These are phyloP conservation scores for Telmatherina bonti DNA, from an alignment of 2,797 vertebrate genomes.

Conservation along the genomic window DNA sequence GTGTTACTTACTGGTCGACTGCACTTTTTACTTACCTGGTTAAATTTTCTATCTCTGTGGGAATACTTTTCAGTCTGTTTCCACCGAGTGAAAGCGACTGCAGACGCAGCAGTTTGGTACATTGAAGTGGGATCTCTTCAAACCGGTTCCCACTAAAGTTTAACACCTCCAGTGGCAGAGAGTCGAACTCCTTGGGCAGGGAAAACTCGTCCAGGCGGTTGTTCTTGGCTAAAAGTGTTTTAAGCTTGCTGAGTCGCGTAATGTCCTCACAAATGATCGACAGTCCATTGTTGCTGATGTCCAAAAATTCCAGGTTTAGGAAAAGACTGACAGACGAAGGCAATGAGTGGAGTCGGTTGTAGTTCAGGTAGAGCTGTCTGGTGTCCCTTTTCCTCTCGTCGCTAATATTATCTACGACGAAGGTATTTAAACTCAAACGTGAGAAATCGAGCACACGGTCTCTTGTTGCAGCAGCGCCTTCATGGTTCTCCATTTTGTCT, in stretches of 20 bases:
- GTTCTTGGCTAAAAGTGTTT: slow-evolving; percentile 93
- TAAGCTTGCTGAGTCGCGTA: slow-evolving; percentile 83
- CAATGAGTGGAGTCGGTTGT: slow-evolving; percentile 85
- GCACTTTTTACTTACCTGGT: slow-evolving; percentile 81
- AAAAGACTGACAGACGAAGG: slow-evolving; percentile 84
- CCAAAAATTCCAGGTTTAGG: slow-evolving; percentile 89
- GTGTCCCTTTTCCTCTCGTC: slow-evolving; percentile 82
- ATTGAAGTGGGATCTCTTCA: slow-evolving; percentile 88
- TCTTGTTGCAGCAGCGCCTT: slow-evolving; percentile 60
- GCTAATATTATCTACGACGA: slow-evolving; percentile 74
- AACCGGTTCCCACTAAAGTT: slow-evolving; percentile 97
- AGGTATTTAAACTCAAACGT: slow-evolving; percentile 77
- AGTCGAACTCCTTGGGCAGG: slow-evolving; percentile 91
- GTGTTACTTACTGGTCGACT: neutral
- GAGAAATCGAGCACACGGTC: slow-evolving; percentile 85
- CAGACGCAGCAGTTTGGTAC: slow-evolving; percentile 86
- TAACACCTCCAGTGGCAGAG: slow-evolving; percentile 89
- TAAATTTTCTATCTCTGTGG: slow-evolving; percentile 91
- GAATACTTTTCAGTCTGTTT: slow-evolving; percentile 92
- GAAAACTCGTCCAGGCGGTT: slow-evolving; percentile 92
- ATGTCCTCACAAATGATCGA: slow-evolving; percentile 86
- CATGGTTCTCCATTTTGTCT: slow-evolving; percentile 78
- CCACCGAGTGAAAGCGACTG: slow-evolving; percentile 95
- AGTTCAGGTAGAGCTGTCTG: slow-evolving; percentile 85
- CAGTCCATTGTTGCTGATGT: slow-evolving; percentile 92